Evolutionary conservation across 2,888 invertebrate genomes (phyloP), one percentile per base, ranked within the genome.

Genomic region (Nematopogon swammerdamellus): DNA sequence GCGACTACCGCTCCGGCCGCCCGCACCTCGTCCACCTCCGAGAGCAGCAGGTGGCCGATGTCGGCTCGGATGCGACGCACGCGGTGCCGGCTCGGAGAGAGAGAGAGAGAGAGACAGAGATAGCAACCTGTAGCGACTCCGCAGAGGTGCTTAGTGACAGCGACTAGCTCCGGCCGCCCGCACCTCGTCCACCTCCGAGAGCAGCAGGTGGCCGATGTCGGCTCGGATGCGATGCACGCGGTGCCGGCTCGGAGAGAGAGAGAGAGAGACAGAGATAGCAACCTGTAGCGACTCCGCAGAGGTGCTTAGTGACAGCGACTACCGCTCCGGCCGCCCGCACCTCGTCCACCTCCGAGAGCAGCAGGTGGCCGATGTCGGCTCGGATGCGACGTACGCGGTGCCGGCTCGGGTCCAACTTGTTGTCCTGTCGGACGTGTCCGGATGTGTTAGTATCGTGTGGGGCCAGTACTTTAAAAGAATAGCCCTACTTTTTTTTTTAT

Each of bases 251-350:
- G 46, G 55, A n/a, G n/a, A n/a, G n/a, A n/a, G n/a, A n/a, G n/a
- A n/a, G n/a, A n/a, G n/a, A n/a, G n/a, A 25, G 8, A 25, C 5
- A 25, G 25, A 6, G 8, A 8, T 25, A 25, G 14, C 52, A 62
- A 90, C 90, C 91, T 49, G 94, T 95, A 36, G 95, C 95, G 20
- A 82, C 86, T 0, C 95, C 95, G 69, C 95, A 95, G 43, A 95
- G 81, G 68, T 95, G 95, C 69, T 95, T 96, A 2, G 94, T 91
- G 18, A 92, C 72, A 0, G 87, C 93, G 20, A 94, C 87, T 45
- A 91, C 80, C 30, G 82, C 65, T 5, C 63, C 59, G 18, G 70
- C 72, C 6, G 67, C 61, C 4, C 73, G 67, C 52, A 84, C 72
- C 3, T 68, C 67, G 8, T 73, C 70, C 54, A 95, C 70, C 57